Evolutionary conservation across 2,888 invertebrate species (phyloP), one percentile per base, ranked within the genome.

Genomic region (Eulithis prunata): DNA sequence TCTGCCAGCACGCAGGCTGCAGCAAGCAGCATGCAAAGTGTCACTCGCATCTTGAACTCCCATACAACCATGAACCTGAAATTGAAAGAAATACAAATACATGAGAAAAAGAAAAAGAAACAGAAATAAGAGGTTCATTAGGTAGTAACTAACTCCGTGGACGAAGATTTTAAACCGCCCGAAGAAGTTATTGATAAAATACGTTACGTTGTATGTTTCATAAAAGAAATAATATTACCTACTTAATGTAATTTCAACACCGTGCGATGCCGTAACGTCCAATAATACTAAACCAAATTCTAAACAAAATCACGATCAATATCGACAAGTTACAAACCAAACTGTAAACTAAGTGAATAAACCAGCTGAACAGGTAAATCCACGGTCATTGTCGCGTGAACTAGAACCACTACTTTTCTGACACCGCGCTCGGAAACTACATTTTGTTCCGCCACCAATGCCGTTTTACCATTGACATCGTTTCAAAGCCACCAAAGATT

Each of bases 371-470:
- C 85, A 78, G 81, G 86, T 82, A 82, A 82, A 79, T 68, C 73
- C 74, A 80, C 86, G 87, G 87, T 87, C 89, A 87, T 88, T 88
- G 86, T 88, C 87, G 78, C 82, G 72, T 76, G 76, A 81, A 84
- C 80, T 78, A 79, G 78, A 82, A 79, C 82, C 78, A 66, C 74
- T 75, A 77, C 75, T 76, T 79, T 75, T 70, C 62, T 72, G 71
- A 70, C 64, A 65, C 65, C 67, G 62, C 59, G 36, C 55, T 62
- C 65, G 64, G 56, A 69, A 65, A 66, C 66, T 66, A 60, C 57
- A 59, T 58, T 70, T 65, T 71, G 66, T 72, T 70, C 63, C 45
- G 60, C 62, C 62, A 66, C 73, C 73, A 78, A 72, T 64, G 75
- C 81, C 71, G 72, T 67, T 70, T 78, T 74, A 68, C 73, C 67